Evolutionary conservation across 2,888 invertebrate genomes (phyloP), one percentile per base, ranked within the genome.

Genomic region (Apocheima hispidaria): DNA sequence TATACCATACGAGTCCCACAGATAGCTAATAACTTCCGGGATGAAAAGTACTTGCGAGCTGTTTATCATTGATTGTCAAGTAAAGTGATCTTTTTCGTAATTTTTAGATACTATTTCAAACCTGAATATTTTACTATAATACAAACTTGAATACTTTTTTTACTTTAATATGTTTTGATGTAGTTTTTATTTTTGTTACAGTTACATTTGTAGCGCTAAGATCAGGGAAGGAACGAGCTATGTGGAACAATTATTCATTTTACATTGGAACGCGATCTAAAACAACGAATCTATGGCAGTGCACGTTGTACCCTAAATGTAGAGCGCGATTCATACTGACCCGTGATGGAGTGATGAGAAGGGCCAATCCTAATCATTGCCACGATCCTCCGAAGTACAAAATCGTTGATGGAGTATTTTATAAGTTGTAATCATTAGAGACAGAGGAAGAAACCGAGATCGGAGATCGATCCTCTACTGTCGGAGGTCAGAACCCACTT

Each of bases 261-360:
- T 48, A 51, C 21, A 36, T 40, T 10, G 12, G 10, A 6, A 23
- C 21, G 4, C 21, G 14, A 18, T 41, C 46, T 2, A 55, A 40
- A 38, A 14, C 36, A n/a, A 38, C 54, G 2, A 36, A 16, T 18
- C n/a, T 16, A 20, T 55, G 54, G 54, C 44, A 44, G 10, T 55
- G 54, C 36, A 55, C 54, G 0, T 14, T 36, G 36, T 46, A 60
- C 52, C 16, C 74, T 69, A 40, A 28, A 48, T 0, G 60, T 69
- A n/a, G 59, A 60, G 0, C 60, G n/a, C 35, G 38, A 21, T 55
- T 55, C 26, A 46, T 26, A 7, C 44, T 55, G 5, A 16, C 26
- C 12, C 36, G 43, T 9, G 36, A 28, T 12, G 36, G 23, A 20
- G 7, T 36, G 10, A 49, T 49, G 49, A 28, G n/a, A n/a, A 36